Conservation (phyloP, 2,888 invertebrate genomes). For the Hirtodrosophila cameraria region DNA sequence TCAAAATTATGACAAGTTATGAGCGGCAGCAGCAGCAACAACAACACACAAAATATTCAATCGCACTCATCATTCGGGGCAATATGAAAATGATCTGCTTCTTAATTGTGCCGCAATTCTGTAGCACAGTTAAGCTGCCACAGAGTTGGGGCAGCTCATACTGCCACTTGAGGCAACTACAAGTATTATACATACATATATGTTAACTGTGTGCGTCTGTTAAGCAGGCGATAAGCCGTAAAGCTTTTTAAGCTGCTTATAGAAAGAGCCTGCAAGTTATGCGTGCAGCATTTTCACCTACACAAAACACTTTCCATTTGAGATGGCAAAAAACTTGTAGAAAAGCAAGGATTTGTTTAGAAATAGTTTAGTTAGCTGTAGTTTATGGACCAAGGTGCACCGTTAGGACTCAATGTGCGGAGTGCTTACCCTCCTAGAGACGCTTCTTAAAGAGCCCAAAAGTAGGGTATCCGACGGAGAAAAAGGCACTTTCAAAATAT, state of each 20-base stretch:
- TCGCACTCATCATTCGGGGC: conserved; percentile 38
- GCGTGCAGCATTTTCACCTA: conserved; percentile 16
- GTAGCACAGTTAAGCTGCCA: not conserved
- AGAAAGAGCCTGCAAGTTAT: conserved; percentile 34
- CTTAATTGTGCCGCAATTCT: conserved; percentile 44
- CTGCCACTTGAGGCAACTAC: conserved; percentile 7
- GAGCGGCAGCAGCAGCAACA: conserved; percentile 66
- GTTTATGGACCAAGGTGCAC: too few species aligned
- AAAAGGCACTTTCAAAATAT: too few species aligned
- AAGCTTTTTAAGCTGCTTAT: conserved; percentile 68
- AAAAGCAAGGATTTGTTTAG: not conserved
- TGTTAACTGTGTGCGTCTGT: conserved; percentile 45
- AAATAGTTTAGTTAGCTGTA: too few species aligned
- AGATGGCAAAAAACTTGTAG: not conserved
- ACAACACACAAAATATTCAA: conserved; percentile 66
- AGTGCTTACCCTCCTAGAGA: too few species aligned
- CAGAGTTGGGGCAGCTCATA: not conserved
- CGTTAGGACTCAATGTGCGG: too few species aligned
- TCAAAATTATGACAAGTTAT: conserved; percentile 80
- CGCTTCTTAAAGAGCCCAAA: too few species aligned
- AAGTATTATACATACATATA: too few species aligned
- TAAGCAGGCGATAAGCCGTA: conserved; percentile 63
- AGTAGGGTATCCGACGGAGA: too few species aligned
- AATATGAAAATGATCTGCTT: conserved; percentile 50
- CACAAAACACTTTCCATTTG: conserved; percentile 21